Conservation (phyloP, 2,888 invertebrate species). For the Drosophila neoperkinsi region DNA sequence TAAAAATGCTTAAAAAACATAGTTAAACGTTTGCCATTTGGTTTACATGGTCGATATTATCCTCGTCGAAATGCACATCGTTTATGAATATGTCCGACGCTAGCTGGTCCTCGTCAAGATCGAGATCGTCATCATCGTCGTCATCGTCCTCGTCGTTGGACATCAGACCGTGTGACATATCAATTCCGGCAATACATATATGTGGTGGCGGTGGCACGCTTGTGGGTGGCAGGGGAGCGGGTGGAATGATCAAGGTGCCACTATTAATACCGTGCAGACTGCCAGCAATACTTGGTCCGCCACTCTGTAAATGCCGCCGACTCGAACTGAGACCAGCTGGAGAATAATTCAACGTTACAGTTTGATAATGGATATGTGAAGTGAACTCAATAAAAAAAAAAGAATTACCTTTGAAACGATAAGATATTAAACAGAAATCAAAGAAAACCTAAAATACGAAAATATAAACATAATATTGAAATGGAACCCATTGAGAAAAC, state of each 20-base stretch:
- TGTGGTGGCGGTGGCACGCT: conserved; percentile 85
- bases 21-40: conserved; percentile 85
- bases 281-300: conserved; percentile 85
- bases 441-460: conserved; percentile 63
- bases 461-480: conserved; percentile 24
- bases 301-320: conserved; percentile 85
- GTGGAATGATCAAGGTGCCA: conserved; percentile 84
- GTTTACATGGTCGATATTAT: conserved; percentile 82
- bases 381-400: not conserved
- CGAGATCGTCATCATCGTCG: conserved; percentile 81
- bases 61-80: conserved; percentile 83
- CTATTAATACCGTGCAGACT: conserved; percentile 85
- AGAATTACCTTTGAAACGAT: conserved; percentile 50
- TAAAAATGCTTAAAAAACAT: conserved; percentile 71
- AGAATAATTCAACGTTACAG: not conserved
- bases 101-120: conserved; percentile 80
- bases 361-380: not conserved
- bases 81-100: conserved; percentile 83
- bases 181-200: conserved; percentile 84
- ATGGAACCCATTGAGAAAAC: not conserved
- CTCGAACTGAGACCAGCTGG: conserved; percentile 84
- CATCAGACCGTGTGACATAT: conserved; percentile 80
- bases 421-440: conserved; percentile 47
- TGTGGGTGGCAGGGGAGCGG: conserved; percentile 85
- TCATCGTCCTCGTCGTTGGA: conserved; percentile 79